Conservation (phyloP, 2,113 vertebrate species). For the Gnathonemus longibarbis region DNA sequence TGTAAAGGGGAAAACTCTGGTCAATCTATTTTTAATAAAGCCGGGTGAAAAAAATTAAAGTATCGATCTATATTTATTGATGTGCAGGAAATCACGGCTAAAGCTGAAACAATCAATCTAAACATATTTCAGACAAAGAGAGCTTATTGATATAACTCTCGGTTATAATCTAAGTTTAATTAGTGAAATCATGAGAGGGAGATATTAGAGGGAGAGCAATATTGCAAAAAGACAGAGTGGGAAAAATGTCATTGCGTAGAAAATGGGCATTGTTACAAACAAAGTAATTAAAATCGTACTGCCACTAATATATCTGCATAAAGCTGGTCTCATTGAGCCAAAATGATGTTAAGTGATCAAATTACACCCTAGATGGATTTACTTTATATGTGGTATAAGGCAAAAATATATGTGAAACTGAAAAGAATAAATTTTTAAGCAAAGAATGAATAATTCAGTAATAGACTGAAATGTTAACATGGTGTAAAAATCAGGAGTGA, state of each 20-base stretch:
- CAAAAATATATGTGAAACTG: neutral
- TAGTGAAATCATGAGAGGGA: constrained; percentile 39
- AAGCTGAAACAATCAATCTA: constrained; percentile 92
- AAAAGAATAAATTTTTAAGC: neutral
- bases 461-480: neutral
- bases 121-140: constrained; percentile 85
- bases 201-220: constrained; percentile 43
- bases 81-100: constrained; percentile 80
- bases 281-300: constrained; percentile 36
- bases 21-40: constrained; percentile 5
- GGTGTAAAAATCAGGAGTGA: neutral
- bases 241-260: constrained; percentile 52
- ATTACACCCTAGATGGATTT: neutral
- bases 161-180: constrained; percentile 53
- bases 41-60: neutral
- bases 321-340: neutral
- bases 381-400: neutral
- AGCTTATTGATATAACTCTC: constrained; percentile 53
- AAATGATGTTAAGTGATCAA: neutral
- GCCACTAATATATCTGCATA: neutral
- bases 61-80: constrained; percentile 84
- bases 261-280: constrained; percentile 63
- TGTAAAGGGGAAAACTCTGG: neutral
- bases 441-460: neutral
- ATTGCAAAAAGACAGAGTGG: constrained; percentile 54